Evolutionary conservation across 2,888 invertebrate genomes (phyloP), one percentile per base, ranked within the genome.

Genomic region (Plusia festucae): DNA sequence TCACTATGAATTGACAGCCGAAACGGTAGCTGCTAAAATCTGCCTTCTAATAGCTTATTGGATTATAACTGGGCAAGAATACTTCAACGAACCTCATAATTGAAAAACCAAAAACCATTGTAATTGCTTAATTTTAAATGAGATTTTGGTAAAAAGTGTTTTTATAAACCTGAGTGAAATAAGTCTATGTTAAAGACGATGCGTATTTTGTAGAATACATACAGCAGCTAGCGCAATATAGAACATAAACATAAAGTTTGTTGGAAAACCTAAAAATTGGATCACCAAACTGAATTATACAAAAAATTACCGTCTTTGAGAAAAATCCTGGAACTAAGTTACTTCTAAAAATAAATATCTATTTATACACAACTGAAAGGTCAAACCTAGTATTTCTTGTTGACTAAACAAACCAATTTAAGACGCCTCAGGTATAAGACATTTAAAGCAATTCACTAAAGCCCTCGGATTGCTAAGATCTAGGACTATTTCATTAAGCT

Each of bases 401-500:
- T 49, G 18, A 20, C 13, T 24, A 1, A 68, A 22, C 24, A 18
- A 13, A 49, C 27, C 65, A 70, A 66, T 51, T 60, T 22, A 51
- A 62, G 24, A 55, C 30, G 13, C 44, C 52, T 24, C 11, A 34
- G 55, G 44, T 51, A 55, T 57, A 20, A 22, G 22, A 58, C 66
- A 70, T 44, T 53, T n/a, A 8, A 18, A 40, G 52, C 57, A 54
- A 57, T 70, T 44, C 15, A 46, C 56, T 24, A 18, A 53, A 51
- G n/a, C 67, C 60, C 67, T 54, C 57, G 30, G 55, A 5, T 16
- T 5, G 15, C 27, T 16, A 20, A 52, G 59, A 52, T 32, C 53
- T 57, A 40, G 46, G 24, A 61, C 22, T 30, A 46, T 59, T n/a
- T n/a, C n/a, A n/a, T n/a, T n/a, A n/a, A n/a, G n/a, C n/a, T n/a